Base-by-base conservation (phyloP, 2,888 invertebrate genomes). In the Himalopsyche japonica region DNA sequence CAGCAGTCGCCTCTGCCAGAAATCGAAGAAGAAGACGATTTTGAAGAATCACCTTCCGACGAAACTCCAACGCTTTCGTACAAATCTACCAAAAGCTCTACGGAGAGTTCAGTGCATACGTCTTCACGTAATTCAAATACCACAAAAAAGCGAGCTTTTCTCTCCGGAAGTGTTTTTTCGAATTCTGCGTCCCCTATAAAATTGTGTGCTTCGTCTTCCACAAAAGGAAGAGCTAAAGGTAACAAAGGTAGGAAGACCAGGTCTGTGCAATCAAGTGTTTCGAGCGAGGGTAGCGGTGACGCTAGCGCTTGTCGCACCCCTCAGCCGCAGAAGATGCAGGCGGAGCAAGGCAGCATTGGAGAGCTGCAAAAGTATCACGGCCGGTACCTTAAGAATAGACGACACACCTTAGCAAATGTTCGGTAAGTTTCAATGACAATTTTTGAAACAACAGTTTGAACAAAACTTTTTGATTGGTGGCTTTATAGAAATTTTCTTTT, bases 401-500 rank as follows among this genome's bases (percentile, higher is more conserved):
- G 97, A 83, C 97, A 97, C 90, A 98, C 97, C 15, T 93, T 98
- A 89, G 97, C 97, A 87, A 97, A 97, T 92, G 97, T 97, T 91
- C 97, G 97, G 97, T 97, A 92, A 97, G 97, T 94, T 6, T 49
- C n/a, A 15, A 12, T 27, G 0, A 27, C 10, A 76, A 32, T 20
- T 80, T 57, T 79, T 15, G 15, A 15, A 43, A 3, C 12, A 43
- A 7, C 2, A 43, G n/a, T n/a, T n/a, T n/a, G n/a, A n/a, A n/a
- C n/a, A n/a, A n/a, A n/a, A n/a, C n/a, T n/a, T n/a, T n/a, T n/a
- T n/a, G n/a, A n/a, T n/a, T n/a, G n/a, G n/a, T n/a, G n/a, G n/a
- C n/a, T n/a, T n/a, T n/a, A n/a, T n/a, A n/a, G n/a, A n/a, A n/a
- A n/a, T n/a, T n/a, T n/a, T n/a, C n/a, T n/a, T n/a, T n/a, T n/a